phyloP scores from a whole-genome alignment of 2,888 invertebrate genomes.

The Drosophila villosipedis region DNA sequence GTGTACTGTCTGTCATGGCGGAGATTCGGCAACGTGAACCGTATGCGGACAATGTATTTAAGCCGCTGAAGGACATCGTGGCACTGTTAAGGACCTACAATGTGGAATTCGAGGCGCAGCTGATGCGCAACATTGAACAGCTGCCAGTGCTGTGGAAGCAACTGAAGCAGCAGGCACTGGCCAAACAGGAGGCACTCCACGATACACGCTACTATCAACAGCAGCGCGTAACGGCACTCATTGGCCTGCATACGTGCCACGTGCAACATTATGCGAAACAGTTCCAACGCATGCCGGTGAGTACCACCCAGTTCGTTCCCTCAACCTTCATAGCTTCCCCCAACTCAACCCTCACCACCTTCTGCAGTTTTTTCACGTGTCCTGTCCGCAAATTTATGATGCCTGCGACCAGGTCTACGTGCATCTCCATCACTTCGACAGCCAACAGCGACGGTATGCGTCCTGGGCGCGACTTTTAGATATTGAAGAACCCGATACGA shows the following conservation, averaged over 20 bases:
- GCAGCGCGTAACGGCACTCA: constrained; percentile 92
- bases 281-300: constrained; percentile 87
- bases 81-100: constrained; percentile 93
- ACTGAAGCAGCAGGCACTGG: constrained; percentile 92
- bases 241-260: constrained; percentile 92
- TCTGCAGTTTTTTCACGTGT: constrained; percentile 87
- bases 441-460: constrained; percentile 89
- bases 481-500: constrained; percentile 93
- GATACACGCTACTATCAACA: constrained; percentile 95
- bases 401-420: constrained; percentile 89
- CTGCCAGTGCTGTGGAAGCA: constrained; percentile 95
- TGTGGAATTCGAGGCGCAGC: constrained; percentile 93
- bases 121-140: constrained; percentile 91
- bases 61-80: constrained; percentile 94
- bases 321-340: background rate
- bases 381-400: constrained; percentile 89
- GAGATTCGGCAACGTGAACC: constrained; percentile 90
- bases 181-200: constrained; percentile 93
- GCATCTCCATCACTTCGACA: constrained; percentile 89
- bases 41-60: constrained; percentile 94
- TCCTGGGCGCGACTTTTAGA: constrained; percentile 94
- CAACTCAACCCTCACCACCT: background rate
- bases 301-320: constrained; percentile 21
- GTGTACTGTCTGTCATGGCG: constrained; percentile 92
- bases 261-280: constrained; percentile 91